A percentile compares a stretch with the other conserved stretches of the same genome.
Conservation (phyloP, 2,113 vertebrate genomes). For the Megaceryle torquata region DNA sequence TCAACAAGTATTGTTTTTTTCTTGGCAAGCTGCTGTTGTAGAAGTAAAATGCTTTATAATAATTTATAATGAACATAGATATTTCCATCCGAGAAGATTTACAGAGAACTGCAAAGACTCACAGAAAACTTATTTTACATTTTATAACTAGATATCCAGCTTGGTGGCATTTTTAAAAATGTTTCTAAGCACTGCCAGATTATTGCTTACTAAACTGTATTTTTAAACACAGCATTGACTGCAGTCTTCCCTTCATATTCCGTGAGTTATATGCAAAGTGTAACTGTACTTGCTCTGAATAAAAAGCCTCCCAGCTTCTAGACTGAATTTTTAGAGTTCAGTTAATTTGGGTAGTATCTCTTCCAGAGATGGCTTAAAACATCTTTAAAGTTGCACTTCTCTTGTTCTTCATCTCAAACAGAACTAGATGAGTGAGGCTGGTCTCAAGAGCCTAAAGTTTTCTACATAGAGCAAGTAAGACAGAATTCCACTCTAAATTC, state of each 20-base stretch:
- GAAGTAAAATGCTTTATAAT: background rate
- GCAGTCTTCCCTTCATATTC: background rate
- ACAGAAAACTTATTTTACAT: background rate
- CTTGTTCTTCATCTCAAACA: background rate
- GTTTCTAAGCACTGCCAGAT: background rate
- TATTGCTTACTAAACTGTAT: background rate
- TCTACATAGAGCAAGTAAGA: background rate
- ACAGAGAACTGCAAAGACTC: background rate
- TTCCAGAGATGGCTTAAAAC: background rate
- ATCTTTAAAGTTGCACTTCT: background rate
- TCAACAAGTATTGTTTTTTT: background rate
- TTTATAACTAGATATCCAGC: background rate
- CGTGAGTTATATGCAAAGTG: background rate
- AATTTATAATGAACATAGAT: background rate
- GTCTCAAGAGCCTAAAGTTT: background rate
- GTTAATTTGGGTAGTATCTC: background rate
- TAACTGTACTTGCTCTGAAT: background rate
- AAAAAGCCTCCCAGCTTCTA: background rate
- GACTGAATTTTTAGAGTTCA: background rate
- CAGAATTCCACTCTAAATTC: background rate
- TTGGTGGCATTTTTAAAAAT: background rate
- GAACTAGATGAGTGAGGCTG: background rate
- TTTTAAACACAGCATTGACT: background rate
- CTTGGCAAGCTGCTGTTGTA: background rate
- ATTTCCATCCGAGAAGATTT: background rate